Evolutionary conservation across 2,113 vertebrate species (phyloP).

Genomic region (Cephalopholis sonnerati): DNA sequence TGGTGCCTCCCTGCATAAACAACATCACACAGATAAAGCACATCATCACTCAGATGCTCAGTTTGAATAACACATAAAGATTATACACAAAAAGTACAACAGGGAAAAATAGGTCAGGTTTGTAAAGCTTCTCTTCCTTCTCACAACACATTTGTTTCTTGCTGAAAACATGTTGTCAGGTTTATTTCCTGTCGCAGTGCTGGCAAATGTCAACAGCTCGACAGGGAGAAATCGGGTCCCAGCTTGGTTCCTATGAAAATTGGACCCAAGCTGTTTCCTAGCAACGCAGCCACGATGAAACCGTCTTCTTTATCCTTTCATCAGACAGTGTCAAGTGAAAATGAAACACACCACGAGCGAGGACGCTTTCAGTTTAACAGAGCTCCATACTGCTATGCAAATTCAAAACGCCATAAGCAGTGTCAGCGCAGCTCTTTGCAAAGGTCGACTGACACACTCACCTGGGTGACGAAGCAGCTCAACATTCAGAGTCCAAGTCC

Average conservation of each 20-base stretch:
- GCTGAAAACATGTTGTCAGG: background rate
- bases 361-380: background rate
- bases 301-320: conserved; percentile 18
- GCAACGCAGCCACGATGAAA: conserved; percentile 56
- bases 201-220: conserved; percentile 52
- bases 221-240: conserved; percentile 6
- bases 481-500: conserved; percentile 27
- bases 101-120: background rate
- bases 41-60: background rate
- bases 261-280: conserved; percentile 60
- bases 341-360: background rate
- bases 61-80: background rate
- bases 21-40: conserved; percentile 48
- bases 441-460: conserved; percentile 48
- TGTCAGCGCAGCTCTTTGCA: background rate
- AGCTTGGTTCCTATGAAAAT: conserved; percentile 12
- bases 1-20: conserved; percentile 76
- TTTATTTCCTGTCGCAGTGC: conserved; percentile 23
- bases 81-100: background rate
- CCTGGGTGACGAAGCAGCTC: conserved; percentile 29
- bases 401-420: background rate
- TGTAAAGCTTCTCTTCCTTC: background rate
- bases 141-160: background rate
- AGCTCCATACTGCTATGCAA: conserved; percentile 1
- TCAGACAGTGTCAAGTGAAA: conserved; percentile 4